phyloP scores from a whole-genome alignment of 2,797 vertebrate genomes.

The Acipenser oxyrinchus region DNA sequence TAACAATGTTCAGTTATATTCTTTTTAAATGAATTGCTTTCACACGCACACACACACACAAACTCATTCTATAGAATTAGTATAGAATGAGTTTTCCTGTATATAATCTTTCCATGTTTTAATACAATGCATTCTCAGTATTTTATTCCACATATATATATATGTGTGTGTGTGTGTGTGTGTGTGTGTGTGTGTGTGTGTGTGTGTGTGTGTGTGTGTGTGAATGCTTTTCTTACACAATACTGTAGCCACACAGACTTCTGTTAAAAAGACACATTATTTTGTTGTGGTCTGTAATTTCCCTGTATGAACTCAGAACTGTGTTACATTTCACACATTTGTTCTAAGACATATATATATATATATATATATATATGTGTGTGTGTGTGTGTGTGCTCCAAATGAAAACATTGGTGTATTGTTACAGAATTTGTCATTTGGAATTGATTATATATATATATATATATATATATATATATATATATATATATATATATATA shows the following conservation, averaged over 20 bases:
- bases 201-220: background rate
- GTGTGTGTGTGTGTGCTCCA: constrained; percentile 1
- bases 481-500: no score
- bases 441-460: constrained; percentile 23
- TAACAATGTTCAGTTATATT: no score
- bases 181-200: background rate
- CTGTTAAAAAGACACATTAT: no score
- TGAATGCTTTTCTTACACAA: background rate
- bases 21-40: no score
- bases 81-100: no score
- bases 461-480: background rate
- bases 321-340: background rate
- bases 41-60: no score
- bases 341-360: background rate
- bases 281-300: no score
- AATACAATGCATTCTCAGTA: no score
- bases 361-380: background rate
- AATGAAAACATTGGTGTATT: constrained; percentile 8
- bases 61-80: no score
- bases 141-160: no score
- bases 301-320: background rate
- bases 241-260: no score
- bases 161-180: background rate
- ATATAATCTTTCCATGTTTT: no score
- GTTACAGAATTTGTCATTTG: constrained; percentile 9